Conservation (phyloP, 2,888 invertebrate species). For the Rhabditoides inermis region DNA sequence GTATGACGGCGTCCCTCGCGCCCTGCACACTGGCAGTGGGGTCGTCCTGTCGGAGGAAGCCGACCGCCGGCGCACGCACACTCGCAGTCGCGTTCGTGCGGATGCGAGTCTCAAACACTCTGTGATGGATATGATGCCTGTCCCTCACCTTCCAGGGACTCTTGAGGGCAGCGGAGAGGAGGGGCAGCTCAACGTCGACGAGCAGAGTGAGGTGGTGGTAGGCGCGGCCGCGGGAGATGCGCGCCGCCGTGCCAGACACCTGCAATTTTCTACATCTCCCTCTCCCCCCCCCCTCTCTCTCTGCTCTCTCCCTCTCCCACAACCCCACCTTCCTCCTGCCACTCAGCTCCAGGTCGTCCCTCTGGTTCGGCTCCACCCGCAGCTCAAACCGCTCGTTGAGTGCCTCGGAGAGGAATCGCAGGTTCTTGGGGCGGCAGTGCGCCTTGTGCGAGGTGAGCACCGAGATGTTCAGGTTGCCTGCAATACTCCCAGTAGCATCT, state of each 20-base stretch:
- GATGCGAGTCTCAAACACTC: constrained; percentile 65
- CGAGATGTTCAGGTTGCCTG: constrained; percentile 74
- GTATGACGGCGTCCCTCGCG: constrained; percentile 67
- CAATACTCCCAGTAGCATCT: not conserved
- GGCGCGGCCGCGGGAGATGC: constrained; percentile 76
- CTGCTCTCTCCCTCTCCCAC: too few species aligned
- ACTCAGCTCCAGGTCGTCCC: constrained; percentile 74
- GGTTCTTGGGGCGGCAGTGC: constrained; percentile 77
- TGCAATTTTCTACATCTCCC: too few species aligned
- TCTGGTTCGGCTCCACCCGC: constrained; percentile 64
- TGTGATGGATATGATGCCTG: not conserved
- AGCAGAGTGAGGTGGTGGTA: constrained; percentile 95
- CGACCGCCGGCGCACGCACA: constrained; percentile 67
- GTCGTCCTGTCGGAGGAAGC: constrained; percentile 72
- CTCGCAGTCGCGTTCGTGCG: constrained; percentile 78
- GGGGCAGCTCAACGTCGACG: constrained; percentile 63
- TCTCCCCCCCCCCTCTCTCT: too few species aligned
- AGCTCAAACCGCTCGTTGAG: constrained; percentile 74
- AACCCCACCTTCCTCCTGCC: too few species aligned
- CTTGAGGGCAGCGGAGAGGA: constrained; percentile 26
- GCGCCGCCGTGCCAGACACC: constrained; percentile 90
- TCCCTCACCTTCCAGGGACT: constrained; percentile 12
- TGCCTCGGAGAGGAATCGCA: constrained; percentile 75
- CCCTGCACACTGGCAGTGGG: constrained; percentile 58
- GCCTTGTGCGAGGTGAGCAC: constrained; percentile 76